Base-by-base conservation (phyloP, 2,797 vertebrate species). In the Aplochiton taeniatus region DNA sequence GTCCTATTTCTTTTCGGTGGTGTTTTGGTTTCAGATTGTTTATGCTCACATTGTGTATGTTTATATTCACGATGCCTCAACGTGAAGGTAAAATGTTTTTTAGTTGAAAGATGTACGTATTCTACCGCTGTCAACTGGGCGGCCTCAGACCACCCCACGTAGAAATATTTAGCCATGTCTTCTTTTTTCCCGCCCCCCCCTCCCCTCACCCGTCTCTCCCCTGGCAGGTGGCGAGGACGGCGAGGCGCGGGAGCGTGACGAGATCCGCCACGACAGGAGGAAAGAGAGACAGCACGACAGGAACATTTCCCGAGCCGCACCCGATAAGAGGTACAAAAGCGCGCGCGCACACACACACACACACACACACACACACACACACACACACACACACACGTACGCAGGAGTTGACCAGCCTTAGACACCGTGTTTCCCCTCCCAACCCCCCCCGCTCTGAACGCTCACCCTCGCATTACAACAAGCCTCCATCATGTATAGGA, bases 251-350 rank as follows among this genome's bases (percentile, higher is more conserved):
- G 96, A 98, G 80, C 93, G 98, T 73, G 96, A 99, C 8, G 94
- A 99, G 88, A 99, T 99, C 80, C 93, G 96, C 74, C 94, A 97
- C 7, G 96, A 96, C 75, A 91, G 96, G 66, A 92, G 95, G 81
- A 98, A 96, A 88, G 96, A 98, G 76, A 92, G 97, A 61, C 96
- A 98, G 86, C 96, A 98, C 14, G 96, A 99, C 85, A 91, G 96
- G 61, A 99, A 98, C 86, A 95, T 99, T 79, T 95, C 95, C 84
- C 92, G 96, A 74, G 96, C 96, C 49, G 96, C 96, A 61, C 96
- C 96, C 53, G 96, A 99, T 88, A 99, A 98, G 89, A 96, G 98
- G 98, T 98, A 66, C 65, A 75, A 59, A 68, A 18, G 19, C 2
- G 9, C 43, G 4, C 2, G 1, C 31, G 17, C 14, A 17, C 61